Base-by-base conservation (phyloP, 1,140 invertebrate genomes). In the Listronotus oregonensis region DNA sequence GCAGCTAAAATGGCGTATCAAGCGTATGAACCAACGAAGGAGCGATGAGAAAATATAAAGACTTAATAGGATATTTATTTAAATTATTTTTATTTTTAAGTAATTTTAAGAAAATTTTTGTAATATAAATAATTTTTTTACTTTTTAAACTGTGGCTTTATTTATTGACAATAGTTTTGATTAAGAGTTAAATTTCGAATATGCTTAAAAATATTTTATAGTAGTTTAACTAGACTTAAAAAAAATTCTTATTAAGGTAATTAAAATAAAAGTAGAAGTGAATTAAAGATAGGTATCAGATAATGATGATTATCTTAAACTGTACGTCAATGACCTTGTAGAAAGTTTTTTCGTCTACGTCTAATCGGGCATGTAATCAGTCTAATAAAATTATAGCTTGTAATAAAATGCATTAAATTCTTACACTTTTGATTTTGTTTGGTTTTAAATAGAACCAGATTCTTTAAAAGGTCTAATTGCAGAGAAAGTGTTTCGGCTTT, bases 1-100 rank as follows among this genome's bases (percentile, higher is more conserved):
- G 80, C 82, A 34, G 82, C 85, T 43, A 83, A 83, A 73, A 73
- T 87, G 72, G 86, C 86, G 49, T 88, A 88, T 78, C 86, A 80
- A 66, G 86, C 84, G 43, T 86, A 87, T 79, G 81, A 82, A 52
- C 79, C 81, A n/a, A 75, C 77, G 64, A 69, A 70, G 31, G 64
- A 64, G 52, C 60, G 55, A 64, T 58, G 47, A 57, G 34, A 54
- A 50, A 52, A 15, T 15, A 21, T 44, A 6, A 42, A 58, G 54
- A 58, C 34, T 65, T 37, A n/a, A 58, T 43, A 66, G 56, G n/a
- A 68, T 68, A 73, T 74, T 73, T 73, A 74, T 73, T 74, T 72
- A 66, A 71, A 66, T 69, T 73, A 71, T 72, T 68, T 71, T 54
- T 71, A 63, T 56, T 63, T 32, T 61, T 43, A 56, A 58, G 44